Evolutionary conservation across 53 echinoderm and acorn worm genomes (phyloP), one percentile per base, ranked within the genome.

Genomic region (Actinopyga echinites): DNA sequence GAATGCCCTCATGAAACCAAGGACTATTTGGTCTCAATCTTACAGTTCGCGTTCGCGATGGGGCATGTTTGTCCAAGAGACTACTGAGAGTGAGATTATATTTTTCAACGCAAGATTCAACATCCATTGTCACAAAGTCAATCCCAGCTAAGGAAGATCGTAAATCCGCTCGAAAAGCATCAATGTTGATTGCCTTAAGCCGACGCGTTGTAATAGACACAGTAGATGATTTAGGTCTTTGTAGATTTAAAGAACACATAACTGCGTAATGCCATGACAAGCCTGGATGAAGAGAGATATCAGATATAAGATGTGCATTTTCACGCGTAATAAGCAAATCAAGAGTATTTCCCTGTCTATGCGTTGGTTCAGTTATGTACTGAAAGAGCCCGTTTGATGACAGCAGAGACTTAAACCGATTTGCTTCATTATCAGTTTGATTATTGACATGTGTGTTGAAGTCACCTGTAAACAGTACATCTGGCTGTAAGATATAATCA

Each of bases 61-160:
- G 84, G 57, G 84, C 84, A 57, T 84, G 57, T 25, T 84, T 71
- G 44, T 84, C 67, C 33, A 84, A 57, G 35, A 84, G 34, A n/a
- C 33, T 21, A 21, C 49, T 56, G 28, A 66, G 67, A 44, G 67
- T 65, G 22, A 29, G 52, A 67, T 66, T 66, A 33, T 68, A 83
- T 42, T 62, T 45, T 23, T 38, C 44, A 63, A 65, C 31, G 30
- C 31, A 65, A 65, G 65, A 65, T 65, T 30, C 31, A 30, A 65
- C 31, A 30, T 65, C 65, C 65, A 6, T 64, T 64, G 64, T 24
- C 28, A 25, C 64, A 64, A 64, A 64, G 23, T 59, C 59, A 59
- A 59, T 10, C 20, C 20, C 59, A 10, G 59, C 59, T 59, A 59
- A 19, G 8, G 8, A 13, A 13, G 59, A 59, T 12, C 59, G 22